These are phyloP conservation scores for Anastrepha obliqua DNA, from an alignment of 1,140 invertebrate species.

Conservation along the genomic window DNA sequence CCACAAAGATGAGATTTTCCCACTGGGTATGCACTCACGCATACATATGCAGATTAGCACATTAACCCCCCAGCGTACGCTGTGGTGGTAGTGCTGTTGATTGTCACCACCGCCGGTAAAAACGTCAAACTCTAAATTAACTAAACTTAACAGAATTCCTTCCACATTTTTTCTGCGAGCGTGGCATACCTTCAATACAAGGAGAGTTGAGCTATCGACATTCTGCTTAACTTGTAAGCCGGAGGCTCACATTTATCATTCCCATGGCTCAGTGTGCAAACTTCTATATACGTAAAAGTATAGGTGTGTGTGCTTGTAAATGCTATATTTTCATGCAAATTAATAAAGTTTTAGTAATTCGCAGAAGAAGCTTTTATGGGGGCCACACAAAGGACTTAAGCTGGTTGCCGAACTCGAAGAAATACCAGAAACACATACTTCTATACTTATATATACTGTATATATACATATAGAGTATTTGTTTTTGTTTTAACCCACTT, in stretches of 20 bases:
- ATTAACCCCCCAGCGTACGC: too few species aligned
- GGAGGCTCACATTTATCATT: constrained; percentile 19
- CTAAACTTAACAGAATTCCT: neutral
- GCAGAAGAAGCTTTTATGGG: neutral
- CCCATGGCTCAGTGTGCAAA: neutral
- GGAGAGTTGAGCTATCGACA: neutral
- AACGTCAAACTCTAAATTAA: neutral
- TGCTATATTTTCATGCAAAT: constrained; percentile 21
- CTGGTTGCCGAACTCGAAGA: neutral
- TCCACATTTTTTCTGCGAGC: neutral
- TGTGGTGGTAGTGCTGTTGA: too few species aligned
- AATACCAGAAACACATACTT: neutral
- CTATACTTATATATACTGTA: neutral
- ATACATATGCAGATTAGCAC: too few species aligned
- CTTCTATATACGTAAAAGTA: neutral
- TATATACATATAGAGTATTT: too few species aligned
- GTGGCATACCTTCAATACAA: neutral
- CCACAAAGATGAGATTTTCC: too few species aligned
- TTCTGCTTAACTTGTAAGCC: neutral
- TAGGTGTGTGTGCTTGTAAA: neutral
- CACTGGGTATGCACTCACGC: too few species aligned
- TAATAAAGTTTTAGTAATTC: constrained; percentile 45
- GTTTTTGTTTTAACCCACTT: too few species aligned
- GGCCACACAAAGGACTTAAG: neutral
- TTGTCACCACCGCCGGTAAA: too few species aligned